Conservation (phyloP, 2,888 invertebrate species). For the Bimastos eiseni region DNA sequence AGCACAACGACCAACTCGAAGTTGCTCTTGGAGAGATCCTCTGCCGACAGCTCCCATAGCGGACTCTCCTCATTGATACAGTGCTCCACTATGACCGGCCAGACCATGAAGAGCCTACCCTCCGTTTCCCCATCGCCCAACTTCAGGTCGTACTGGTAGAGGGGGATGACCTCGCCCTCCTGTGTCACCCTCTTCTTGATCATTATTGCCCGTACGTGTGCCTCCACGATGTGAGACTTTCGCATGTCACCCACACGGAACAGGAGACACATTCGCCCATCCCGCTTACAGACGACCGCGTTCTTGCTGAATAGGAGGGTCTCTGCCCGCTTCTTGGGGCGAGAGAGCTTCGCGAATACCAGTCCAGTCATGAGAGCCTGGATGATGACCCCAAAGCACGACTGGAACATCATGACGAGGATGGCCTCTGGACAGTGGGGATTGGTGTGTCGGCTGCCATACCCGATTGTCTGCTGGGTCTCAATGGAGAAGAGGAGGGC, state of each 20-base stretch:
- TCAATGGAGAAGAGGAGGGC: slow-evolving; percentile 94
- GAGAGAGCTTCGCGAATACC: slow-evolving; percentile 87
- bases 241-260: slow-evolving; percentile 96
- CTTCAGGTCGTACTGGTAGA: slow-evolving; percentile 66
- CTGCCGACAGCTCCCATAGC: slow-evolving; percentile 85
- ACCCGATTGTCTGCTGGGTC: slow-evolving; percentile 94
- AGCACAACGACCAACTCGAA: slow-evolving; percentile 96
- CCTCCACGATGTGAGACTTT: slow-evolving; percentile 91
- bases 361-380: slow-evolving; percentile 63
- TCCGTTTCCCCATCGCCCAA: slow-evolving; percentile 75
- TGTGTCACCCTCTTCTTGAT: slow-evolving; percentile 89
- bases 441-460: slow-evolving; percentile 82
- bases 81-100: slow-evolving; percentile 96
- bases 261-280: slow-evolving; percentile 87
- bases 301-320: slow-evolving; percentile 90
- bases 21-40: slow-evolving; percentile 85
- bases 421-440: slow-evolving; percentile 91
- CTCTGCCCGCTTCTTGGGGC: slow-evolving; percentile 94
- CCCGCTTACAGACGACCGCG: slow-evolving; percentile 88
- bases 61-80: slow-evolving; percentile 89
- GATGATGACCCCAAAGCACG: slow-evolving; percentile 81
- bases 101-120: slow-evolving; percentile 93
- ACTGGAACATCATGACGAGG: slow-evolving; percentile 87
- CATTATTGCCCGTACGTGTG: slow-evolving; percentile 90
- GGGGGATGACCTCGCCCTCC: slow-evolving; percentile 90